Percentiles rank a stretch among this genome's conserved stretches.
Conservation (phyloP, 2,113 vertebrate genomes). For the Blennius ocellaris region DNA sequence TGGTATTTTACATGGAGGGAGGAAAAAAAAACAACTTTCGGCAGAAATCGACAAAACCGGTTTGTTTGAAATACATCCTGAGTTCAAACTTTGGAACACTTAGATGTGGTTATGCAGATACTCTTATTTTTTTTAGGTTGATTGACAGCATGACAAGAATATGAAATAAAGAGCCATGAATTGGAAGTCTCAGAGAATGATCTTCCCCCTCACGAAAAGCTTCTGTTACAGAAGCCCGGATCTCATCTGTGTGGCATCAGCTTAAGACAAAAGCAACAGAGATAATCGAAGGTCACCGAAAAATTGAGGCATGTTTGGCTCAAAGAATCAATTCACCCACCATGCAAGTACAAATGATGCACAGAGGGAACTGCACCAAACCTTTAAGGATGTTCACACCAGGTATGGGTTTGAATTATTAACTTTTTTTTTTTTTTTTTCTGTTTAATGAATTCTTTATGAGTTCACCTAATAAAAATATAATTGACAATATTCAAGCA, state of each 20-base stretch:
- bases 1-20: constrained; percentile 25
- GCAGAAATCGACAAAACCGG: constrained; percentile 5
- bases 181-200: background rate
- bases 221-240: background rate
- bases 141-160: background rate
- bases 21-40: background rate
- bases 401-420: background rate
- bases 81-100: background rate
- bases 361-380: too few relatives aligned
- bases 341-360: too few relatives aligned
- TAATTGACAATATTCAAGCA: background rate
- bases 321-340: background rate
- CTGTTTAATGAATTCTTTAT: background rate
- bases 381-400: background rate
- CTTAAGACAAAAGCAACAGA: constrained; percentile 1
- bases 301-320: background rate
- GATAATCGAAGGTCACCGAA: background rate
- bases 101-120: background rate
- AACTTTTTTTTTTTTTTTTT: background rate
- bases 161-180: background rate
- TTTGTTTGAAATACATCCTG: constrained; percentile 12
- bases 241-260: too few relatives aligned
- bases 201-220: background rate
- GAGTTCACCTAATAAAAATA: background rate
- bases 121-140: background rate